Base-by-base conservation (phyloP, 1,140 invertebrate genomes). In the Dolichoris vasculosae region DNA sequence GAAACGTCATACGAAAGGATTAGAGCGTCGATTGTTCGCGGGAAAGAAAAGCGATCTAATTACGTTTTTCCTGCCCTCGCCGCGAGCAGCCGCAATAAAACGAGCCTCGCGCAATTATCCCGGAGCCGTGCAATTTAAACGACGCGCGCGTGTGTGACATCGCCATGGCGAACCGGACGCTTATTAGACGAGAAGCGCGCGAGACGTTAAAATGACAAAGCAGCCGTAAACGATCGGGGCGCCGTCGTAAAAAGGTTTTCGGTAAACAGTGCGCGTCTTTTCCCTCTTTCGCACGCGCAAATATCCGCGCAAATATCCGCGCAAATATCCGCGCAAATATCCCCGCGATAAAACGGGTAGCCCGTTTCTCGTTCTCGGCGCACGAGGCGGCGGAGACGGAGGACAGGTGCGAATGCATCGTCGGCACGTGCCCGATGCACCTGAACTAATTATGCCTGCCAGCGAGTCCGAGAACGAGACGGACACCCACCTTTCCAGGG, bases 361-460 rank as follows among this genome's bases (percentile, higher is more conserved):
- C 11, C 20, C 35, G 35, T 71, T 71, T 71, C 17, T 71, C 35
- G 35, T 71, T 71, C 38, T 71, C 23, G 32, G 40, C 48, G 75
- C 43, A 30, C 15, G 48, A 20, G 78, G 78, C 67, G 63, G 69
- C 80, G 84, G 38, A 73, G 79, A 71, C 73, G 59, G 86, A 78
- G 86, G 87, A 89, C 88, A 89, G 89, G 89, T 89, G 89, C 89
- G 88, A 26, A 55, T 38, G 85, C 82, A 87, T 87, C 88, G 84
- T 30, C 86, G 86, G 89, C 90, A 91, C 89, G 89, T 89, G 90
- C 88, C 85, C 83, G 87, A 80, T 88, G 89, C 90, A 91, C 89
- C 90, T 91, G 90, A 90, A 86, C 89, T 91, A 90, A 91, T 91
- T 91, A 90, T 84, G 84, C 30, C 86, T 88, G 80, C 55, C 86